Evolutionary conservation across 2,888 invertebrate genomes (phyloP), one percentile per base, ranked within the genome.

Genomic region (Phyto melanocephala): DNA sequence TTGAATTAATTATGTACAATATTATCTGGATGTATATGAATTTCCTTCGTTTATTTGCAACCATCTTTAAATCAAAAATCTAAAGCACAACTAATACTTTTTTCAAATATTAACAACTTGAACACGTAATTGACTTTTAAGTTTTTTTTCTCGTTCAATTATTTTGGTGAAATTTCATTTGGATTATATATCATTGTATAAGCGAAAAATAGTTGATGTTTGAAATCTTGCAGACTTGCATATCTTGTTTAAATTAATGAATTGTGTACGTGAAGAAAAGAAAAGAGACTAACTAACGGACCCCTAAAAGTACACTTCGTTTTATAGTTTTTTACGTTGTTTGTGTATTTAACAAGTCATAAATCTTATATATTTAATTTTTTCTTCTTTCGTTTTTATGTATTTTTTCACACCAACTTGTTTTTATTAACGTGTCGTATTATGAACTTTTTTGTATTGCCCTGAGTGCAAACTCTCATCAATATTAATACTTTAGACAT

Each of bases 391-490:
- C 11, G 35, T 42, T 42, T 42, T 42, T 42, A 1, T 40, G 2
- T n/a, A 5, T 42, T 42, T 42, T 42, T n/a, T 15, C 6, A 8
- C 10, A 45, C 4, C 8, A 42, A 45, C 40, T 15, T 6, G 15
- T 42, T 42, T 35, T 42, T n/a, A 13, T 42, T 40, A 6, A 4
- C n/a, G n/a, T n/a, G n/a, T 5, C 6, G 6, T 4, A 4, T 42
- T 10, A 2, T 45, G 45, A 17, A 13, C 35, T 17, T 20, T 54
- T 15, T 28, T 22, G 15, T 62, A 1, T 35, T 17, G 33, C 52
- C 15, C 42, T 52, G 47, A 70, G 54, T 33, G 15, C 58, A 65
- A 62, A 52, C 42, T 65, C 52, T 60, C 71, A 79, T 80, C 80
- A 80, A 71, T 76, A 65, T 62, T 40, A 75, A 75, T 70, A 50